Evolutionary conservation across 37 sponge, comb jelly and placozoan genomes (phyloP), one percentile per base, ranked within the genome.

Genomic region (Diacarnus erythraeanus): DNA sequence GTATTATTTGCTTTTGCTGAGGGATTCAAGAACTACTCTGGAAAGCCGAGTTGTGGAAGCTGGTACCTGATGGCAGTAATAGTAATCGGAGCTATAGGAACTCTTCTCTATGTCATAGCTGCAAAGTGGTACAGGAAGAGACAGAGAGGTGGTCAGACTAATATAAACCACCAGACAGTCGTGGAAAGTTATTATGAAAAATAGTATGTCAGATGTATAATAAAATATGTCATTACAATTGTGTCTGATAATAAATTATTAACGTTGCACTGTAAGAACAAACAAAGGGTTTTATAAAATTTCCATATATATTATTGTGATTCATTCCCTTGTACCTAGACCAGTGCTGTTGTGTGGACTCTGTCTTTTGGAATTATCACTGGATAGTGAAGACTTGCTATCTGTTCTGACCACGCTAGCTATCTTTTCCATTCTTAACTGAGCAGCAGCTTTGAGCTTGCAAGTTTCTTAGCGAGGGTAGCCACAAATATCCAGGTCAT

Each of bases 121-220:
- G 64, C 83, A 22, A 23, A 22, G 30, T 43, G 68, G 66, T 88
- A 88, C 78, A 81, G 43, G 57, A 82, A 56, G 61, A 68, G 88
- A 34, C 64, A 76, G 57, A 82, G 88, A 77, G 77, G 65, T 21
- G 82, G 65, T 17, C 72, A 82, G 3, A 47, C 56, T 0, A 22
- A 77, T 34, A 40, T 79, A 42, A 86, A 79, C 64, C 68, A 86
- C 25, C 64, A 64, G 60, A 36, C 73, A 68, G 54, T 79, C 29
- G 38, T 86, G 23, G 86, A 86, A n/a, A 34, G 10, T 15, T 80
- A 80, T n/a, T 80, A 59, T 59, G 81, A 80, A 65, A 31, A 2
- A 2, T 65, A 31, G 51, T n/a, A n/a, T n/a, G n/a, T n/a, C n/a
- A n/a, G n/a, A n/a, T n/a, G n/a, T n/a, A n/a, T n/a, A n/a, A n/a